Evolutionary conservation across 2,888 invertebrate genomes (phyloP), one percentile per base, ranked within the genome.

Genomic region (Limnephilus rhombicus): DNA sequence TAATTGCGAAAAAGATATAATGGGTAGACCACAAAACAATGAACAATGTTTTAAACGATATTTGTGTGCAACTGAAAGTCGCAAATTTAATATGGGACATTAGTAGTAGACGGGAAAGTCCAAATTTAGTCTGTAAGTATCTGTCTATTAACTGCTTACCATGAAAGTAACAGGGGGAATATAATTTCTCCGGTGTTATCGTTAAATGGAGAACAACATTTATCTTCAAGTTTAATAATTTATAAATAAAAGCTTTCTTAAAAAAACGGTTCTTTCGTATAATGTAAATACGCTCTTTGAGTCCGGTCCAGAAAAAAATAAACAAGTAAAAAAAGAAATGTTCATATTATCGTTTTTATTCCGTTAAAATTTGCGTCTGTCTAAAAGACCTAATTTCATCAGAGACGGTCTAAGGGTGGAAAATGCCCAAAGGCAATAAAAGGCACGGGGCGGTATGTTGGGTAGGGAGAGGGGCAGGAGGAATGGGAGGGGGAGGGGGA

Each of bases 401-500:
- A 68, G 88, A 88, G 88, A 34, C 68, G 80, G 34, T 31, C 34
- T 88, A 68, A 34, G 68, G 68, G 88, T 34, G 45, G 45, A 86
- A 86, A 86, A 86, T 3, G 68, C 88, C 88, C 88, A 88, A 53
- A 88, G 88, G 68, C 88, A 68, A 68, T 88, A 88, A 88, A 87
- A 18, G 80, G 68, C 68, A 34, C 37, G 18, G 34, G 53, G 68
- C 53, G 68, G 13, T 24, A 31, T 34, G 68, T 68, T 18, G 31
- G 88, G 53, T 37, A 41, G 37, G 80, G 15, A n/a, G 37, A 37
- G 13, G 12, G 89, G 80, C 15, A 80, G 29, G 18, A 9, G 41
- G 41, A 41, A 9, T 7, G 9, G n/a, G 18, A 5, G 80, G 41
- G 81, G 45, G 45, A 41, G n/a, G 89, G 89, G 13, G 91, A 53